phyloP scores from a whole-genome alignment of 2,888 invertebrate species.

The Anaspis maculata region DNA sequence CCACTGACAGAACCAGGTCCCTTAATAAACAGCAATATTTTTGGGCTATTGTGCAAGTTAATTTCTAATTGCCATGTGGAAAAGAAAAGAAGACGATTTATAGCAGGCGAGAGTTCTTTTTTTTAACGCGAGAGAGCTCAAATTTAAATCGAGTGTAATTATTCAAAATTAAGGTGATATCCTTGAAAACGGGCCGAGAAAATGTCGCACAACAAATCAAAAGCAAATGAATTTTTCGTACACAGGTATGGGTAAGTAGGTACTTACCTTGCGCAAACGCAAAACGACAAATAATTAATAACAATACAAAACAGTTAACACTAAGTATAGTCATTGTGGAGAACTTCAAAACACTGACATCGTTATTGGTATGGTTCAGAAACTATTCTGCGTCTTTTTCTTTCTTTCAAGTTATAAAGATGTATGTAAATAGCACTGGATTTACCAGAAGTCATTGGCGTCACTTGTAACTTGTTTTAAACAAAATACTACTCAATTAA shows the following conservation, averaged over 20 bases:
- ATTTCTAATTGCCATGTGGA: too few species aligned
- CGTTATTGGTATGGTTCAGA: constrained; percentile 13
- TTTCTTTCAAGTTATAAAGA: constrained; percentile 18
- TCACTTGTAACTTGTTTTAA: constrained; percentile 17
- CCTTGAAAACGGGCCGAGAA: constrained; percentile 12
- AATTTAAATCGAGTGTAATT: too few species aligned
- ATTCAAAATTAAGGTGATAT: too few species aligned
- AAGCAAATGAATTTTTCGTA: constrained; percentile 2
- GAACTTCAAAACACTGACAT: constrained; percentile 17
- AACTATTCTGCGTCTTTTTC: constrained; percentile 20
- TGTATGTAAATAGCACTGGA: constrained; percentile 19
- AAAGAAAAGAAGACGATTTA: too few species aligned
- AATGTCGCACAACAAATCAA: constrained; percentile 8
- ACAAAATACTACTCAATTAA: too few species aligned
- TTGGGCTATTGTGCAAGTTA: too few species aligned
- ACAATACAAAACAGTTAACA: constrained; percentile 11
- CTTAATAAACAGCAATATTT: too few species aligned
- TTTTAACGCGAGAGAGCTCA: too few species aligned
- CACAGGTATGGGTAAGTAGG: constrained; percentile 8
- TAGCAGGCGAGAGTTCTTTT: too few species aligned
- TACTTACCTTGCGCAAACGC: constrained; percentile 19
- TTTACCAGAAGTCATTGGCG: constrained; percentile 21
- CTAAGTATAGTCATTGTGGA: constrained; percentile 13
- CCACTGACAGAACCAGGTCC: too few species aligned
- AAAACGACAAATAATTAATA: constrained; percentile 8